Evolutionary conservation across 1,140 invertebrate species (phyloP).

Genomic region (Bombus haemorrhoidalis): DNA sequence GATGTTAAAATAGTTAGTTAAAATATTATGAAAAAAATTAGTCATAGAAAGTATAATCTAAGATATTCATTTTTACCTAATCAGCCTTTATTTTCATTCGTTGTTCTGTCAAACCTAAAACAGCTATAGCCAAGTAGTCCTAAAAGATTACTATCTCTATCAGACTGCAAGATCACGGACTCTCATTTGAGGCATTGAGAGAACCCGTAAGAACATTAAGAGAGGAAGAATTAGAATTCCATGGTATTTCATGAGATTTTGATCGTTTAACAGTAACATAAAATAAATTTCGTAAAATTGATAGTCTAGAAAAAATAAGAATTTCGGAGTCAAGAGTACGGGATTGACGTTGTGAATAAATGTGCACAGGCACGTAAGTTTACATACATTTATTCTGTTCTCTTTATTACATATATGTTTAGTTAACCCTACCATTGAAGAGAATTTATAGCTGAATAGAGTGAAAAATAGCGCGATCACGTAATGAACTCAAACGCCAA

Average conservation of each 20-base stretch:
- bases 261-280: neutral
- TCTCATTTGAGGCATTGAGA: too few species aligned
- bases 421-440: slow-evolving; percentile 62
- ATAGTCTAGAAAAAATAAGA: neutral
- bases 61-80: too few species aligned
- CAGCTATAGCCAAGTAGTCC: too few species aligned
- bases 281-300: neutral
- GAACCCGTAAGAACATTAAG: too few species aligned
- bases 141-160: too few species aligned
- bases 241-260: slow-evolving; percentile 67
- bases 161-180: too few species aligned
- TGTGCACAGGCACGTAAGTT: slow-evolving; percentile 43
- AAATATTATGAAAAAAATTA: too few species aligned
- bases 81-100: too few species aligned
- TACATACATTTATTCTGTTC: slow-evolving; percentile 62
- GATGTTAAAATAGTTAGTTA: too few species aligned
- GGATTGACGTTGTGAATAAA: slow-evolving; percentile 22
- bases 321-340: neutral
- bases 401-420: slow-evolving; percentile 65
- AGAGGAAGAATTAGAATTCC: slow-evolving; percentile 73
- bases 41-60: too few species aligned
- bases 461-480: slow-evolving; percentile 47
- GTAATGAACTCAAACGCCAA: slow-evolving; percentile 28
- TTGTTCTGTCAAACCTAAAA: too few species aligned
- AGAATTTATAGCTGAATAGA: slow-evolving; percentile 60